Base-by-base conservation (phyloP, 2,113 vertebrate genomes). In the Tetrao urogallus region DNA sequence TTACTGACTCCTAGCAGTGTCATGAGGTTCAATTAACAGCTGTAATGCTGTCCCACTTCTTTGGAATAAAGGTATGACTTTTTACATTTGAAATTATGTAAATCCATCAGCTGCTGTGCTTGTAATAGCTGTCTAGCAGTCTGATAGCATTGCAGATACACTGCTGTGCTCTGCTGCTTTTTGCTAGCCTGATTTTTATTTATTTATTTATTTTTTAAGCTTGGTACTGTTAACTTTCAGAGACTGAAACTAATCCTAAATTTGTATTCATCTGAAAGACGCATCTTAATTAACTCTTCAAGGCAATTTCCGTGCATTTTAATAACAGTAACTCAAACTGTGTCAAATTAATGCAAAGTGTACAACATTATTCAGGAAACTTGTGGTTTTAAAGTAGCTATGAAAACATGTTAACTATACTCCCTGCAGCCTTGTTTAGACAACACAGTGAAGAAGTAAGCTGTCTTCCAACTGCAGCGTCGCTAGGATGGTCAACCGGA, bases 21-120 rank as follows among this genome's bases (percentile, higher is more conserved):
- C 66, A 19, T 83, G 80, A 93, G 58, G 77, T 84, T 94, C 95
- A 96, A 95, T 95, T 95, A 95, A 92, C 11, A 19, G 36, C 80
- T 90, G 82, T 94, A 90, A 94, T 90, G 70, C 83, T 58, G 80
- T 94, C 56, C 32, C 20, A n/a, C 54, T 74, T 74, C 71, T 90
- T 73, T 94, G 90, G 86, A 92, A 72, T 86, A 92, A 96, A 94
- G 86, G 48, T 75, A 57, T 40, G 70, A 93, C 70, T 92, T 94
- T 56, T 86, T 94, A 88, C 60, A 50, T 96, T 71, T 75, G 61
- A 82, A 91, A 89, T 91, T 45, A 83, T 65, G 66, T 92, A 93
- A 77, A 82, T 94, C 65, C 47, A 22, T 92, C 91, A 64, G 72
- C 72, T 93, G 80, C 61, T 90, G 40, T 84, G 86, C 90, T 94